phyloP scores from a whole-genome alignment of 2,797 vertebrate species.

The Glossophaga mutica region DNA sequence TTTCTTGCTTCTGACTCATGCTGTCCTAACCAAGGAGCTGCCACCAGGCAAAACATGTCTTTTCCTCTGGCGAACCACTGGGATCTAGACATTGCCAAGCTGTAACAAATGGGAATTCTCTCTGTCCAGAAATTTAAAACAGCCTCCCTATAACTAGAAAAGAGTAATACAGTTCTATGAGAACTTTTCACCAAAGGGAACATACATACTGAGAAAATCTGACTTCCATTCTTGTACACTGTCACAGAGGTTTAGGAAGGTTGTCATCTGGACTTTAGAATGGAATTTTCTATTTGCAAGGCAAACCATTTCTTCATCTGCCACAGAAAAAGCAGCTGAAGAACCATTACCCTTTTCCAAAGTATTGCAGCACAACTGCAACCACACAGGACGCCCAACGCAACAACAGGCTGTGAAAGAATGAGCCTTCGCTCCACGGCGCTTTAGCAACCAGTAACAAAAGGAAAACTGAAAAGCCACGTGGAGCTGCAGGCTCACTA shows the following conservation, averaged over 20 bases:
- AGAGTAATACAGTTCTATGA: background rate
- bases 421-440: background rate
- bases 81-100: background rate
- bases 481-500: slow-evolving; percentile 8
- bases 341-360: background rate
- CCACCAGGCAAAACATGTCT: background rate
- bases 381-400: background rate
- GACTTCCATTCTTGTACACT: background rate
- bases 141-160: background rate
- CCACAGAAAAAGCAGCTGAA: background rate
- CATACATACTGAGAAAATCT: background rate
- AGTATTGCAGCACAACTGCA: background rate
- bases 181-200: background rate
- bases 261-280: background rate
- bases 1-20: background rate
- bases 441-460: slow-evolving; percentile 30
- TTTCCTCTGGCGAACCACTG: background rate
- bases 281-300: background rate
- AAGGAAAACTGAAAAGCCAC: background rate
- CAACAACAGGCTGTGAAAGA: background rate
- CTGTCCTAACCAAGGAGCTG: background rate
- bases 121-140: slow-evolving; percentile 1
- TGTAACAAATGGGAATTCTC: background rate
- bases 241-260: background rate
- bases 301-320: background rate